Evolutionary conservation across 2,888 invertebrate genomes (phyloP).

Genomic region (Drosophila monieri): DNA sequence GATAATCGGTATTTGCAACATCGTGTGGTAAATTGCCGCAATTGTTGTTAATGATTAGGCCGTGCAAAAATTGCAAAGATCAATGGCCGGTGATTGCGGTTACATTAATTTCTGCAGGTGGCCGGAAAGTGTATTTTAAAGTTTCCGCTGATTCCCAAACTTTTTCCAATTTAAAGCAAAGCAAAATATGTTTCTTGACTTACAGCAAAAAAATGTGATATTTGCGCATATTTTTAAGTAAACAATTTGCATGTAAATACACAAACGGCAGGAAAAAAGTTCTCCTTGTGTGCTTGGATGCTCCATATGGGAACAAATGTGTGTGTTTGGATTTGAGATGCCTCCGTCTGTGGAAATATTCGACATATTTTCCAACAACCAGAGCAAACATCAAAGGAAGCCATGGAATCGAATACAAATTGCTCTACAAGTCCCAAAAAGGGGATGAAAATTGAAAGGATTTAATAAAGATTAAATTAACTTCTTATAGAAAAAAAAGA

Average conservation of each 20-base stretch:
- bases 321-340: conserved; percentile 51
- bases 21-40: conserved; percentile 69
- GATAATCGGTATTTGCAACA: conserved; percentile 39
- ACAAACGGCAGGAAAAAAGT: conserved; percentile 50
- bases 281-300: conserved; percentile 25
- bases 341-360: conserved; percentile 71
- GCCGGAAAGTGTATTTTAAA: conserved; percentile 3
- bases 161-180: conserved; percentile 13
- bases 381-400: conserved; percentile 49
- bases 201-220: conserved; percentile 52
- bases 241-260: conserved; percentile 75
- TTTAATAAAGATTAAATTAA: conserved; percentile 1
- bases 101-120: conserved; percentile 52
- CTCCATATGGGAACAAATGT: conserved; percentile 30
- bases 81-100: conserved; percentile 76
- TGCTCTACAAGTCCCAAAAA: conserved; percentile 17
- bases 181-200: conserved; percentile 22
- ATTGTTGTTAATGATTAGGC: conserved; percentile 78
- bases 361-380: conserved; percentile 74
- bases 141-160: neutral
- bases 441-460: neutral
- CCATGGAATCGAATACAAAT: conserved; percentile 25
- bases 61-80: conserved; percentile 54
- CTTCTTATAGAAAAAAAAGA: neutral
- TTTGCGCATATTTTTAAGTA: conserved; percentile 75